Conservation (phyloP, 2,888 invertebrate genomes). For the Eustalomyia histrio region DNA sequence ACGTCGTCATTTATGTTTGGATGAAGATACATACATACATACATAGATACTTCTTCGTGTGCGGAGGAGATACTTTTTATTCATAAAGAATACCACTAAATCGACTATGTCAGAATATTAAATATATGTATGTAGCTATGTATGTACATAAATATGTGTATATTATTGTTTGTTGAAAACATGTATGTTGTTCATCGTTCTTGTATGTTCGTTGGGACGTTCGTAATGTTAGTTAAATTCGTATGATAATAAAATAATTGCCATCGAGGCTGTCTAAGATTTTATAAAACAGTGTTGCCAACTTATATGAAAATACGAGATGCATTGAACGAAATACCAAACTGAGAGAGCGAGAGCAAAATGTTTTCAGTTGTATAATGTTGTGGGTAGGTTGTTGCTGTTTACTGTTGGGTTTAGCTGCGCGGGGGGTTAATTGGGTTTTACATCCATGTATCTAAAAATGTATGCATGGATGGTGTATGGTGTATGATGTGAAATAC, state of each 20-base stretch:
- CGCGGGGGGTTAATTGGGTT: neutral
- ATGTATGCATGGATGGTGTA: neutral
- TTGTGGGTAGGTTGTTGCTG: neutral
- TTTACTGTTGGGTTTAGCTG: neutral
- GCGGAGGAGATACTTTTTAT: slow-evolving; percentile 21
- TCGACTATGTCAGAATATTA: slow-evolving; percentile 9
- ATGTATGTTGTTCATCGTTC: slow-evolving; percentile 42
- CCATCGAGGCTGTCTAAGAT: slow-evolving; percentile 28
- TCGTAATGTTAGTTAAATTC: slow-evolving; percentile 7
- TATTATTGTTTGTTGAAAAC: slow-evolving; percentile 25
- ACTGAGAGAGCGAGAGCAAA: slow-evolving; percentile 7
- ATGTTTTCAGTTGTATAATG: neutral
- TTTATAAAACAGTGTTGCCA: slow-evolving; percentile 32
- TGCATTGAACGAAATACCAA: neutral
- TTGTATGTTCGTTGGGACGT: slow-evolving; percentile 10
- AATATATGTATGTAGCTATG: neutral
- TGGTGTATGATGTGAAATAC: slow-evolving; percentile 1
- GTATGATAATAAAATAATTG: slow-evolving; percentile 44
- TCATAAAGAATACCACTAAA: slow-evolving; percentile 41
- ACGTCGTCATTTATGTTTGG: slow-evolving; percentile 6
- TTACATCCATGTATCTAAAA: slow-evolving; percentile 5
- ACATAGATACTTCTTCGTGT: slow-evolving; percentile 21
- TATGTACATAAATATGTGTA: slow-evolving; percentile 2
- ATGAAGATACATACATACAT: slow-evolving; percentile 1
- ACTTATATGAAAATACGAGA: neutral